Base-by-base conservation (phyloP, 2,113 vertebrate genomes). In the Trochalopteron elliotii region DNA sequence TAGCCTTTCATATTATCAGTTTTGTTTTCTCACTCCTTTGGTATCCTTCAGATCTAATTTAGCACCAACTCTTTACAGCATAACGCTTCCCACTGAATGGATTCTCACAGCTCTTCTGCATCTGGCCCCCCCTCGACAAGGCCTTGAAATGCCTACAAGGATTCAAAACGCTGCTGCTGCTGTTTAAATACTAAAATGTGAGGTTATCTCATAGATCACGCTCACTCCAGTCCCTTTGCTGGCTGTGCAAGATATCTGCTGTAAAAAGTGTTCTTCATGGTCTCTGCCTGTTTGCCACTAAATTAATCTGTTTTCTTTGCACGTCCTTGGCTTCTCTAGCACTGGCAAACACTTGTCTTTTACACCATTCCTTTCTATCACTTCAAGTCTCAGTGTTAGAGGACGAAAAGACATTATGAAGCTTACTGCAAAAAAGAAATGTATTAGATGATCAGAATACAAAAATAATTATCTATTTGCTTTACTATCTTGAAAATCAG, bases 261-360 rank as follows among this genome's bases (percentile, higher is more conserved):
- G 50, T 56, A 91, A 91, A 90, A 96, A 87, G 55, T 83, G 80
- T 31, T 87, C 70, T 83, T 74, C 21, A 1, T n/a, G 71, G 80
- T 82, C 83, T 92, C 89, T 94, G 77, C 42, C 80, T 89, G 77
- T 53, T 89, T 87, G 93, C 81, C 87, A 71, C 78, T 82, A 80
- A 95, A 94, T 85, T 76, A 74, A 88, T 96, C 77, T 90, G 92
- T 87, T 96, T 97, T 96, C 93, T 93, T 94, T 90, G 75, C 90
- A 96, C 39, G 56, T 94, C 79, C 91, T 96, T 87, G 91, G 69
- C 92, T 97, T 87, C 88, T 90, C 61, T 15, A 91, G 67, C 78
- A 83, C 30, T 87, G 79, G 70, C 79, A 85, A 96, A 93, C 22
- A 65, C 82, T 94, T 1, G 2, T 60, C 90, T 92, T 93, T 96